Conservation (phyloP, 2,113 vertebrate species). For the Percopsis transmontana region DNA sequence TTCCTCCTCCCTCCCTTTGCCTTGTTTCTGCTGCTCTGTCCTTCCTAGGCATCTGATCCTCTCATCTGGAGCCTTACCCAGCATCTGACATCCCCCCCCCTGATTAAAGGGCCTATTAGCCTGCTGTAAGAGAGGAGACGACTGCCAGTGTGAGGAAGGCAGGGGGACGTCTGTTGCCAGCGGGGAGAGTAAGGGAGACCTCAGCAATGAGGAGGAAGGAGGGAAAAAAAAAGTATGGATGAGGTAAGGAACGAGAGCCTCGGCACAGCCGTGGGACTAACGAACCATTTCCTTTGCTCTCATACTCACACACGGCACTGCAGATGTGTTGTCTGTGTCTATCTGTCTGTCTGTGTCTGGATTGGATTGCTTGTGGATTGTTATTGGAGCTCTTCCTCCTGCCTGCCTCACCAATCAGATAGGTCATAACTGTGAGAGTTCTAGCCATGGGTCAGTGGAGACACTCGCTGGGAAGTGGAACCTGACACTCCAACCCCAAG, state of each 20-base stretch:
- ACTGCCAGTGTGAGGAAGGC: conserved; percentile 62
- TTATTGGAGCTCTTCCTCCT: conserved; percentile 29
- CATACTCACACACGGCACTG: conserved; percentile 44
- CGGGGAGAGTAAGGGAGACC: conserved; percentile 20
- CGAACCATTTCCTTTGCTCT: conserved; percentile 65
- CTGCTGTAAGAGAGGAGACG: conserved; percentile 59
- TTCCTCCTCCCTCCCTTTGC: conserved; percentile 24
- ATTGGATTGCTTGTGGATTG: too few relatives aligned
- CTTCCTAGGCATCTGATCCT: conserved; percentile 65
- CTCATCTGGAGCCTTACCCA: conserved; percentile 53
- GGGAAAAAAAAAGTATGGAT: conserved; percentile 27
- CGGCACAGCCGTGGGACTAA: conserved; percentile 49
- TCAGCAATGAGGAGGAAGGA: conserved; percentile 29
- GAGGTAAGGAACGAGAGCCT: conserved; percentile 67
- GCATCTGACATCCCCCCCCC: conserved; percentile 66
- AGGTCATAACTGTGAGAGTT: conserved; percentile 66
- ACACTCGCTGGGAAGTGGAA: conserved; percentile 62
- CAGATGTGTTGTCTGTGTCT: conserved; percentile 40
- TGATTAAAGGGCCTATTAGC: conserved; percentile 76
- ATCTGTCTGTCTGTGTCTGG: neutral
- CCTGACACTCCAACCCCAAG: conserved; percentile 51
- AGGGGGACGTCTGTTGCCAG: conserved; percentile 49
- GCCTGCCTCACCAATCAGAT: conserved; percentile 64
- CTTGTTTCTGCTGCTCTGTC: too few relatives aligned
- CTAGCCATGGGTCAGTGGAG: conserved; percentile 57